These are phyloP conservation scores for Drosophila acutilabella DNA, from an alignment of 2,888 invertebrate species.

Conservation along the genomic window DNA sequence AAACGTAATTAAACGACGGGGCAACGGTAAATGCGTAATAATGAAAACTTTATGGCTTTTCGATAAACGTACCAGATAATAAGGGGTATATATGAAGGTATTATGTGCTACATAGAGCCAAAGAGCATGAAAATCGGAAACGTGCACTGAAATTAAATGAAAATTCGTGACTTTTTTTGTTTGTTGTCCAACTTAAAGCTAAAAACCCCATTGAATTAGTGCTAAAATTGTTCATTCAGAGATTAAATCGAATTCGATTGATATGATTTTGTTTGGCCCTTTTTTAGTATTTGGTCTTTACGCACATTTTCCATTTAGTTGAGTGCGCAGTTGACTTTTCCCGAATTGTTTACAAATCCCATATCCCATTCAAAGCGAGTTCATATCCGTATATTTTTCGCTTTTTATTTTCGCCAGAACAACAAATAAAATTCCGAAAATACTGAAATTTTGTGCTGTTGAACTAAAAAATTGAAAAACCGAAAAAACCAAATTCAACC, in stretches of 20 bases:
- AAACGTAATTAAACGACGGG: conserved; percentile 71
- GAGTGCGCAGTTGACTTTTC: conserved; percentile 54
- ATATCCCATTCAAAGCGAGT: conserved; percentile 25
- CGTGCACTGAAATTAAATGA: conserved; percentile 53
- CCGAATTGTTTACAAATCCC: conserved; percentile 57
- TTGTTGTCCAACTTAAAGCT: conserved; percentile 19
- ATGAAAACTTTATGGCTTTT: conserved; percentile 79
- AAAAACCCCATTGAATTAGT: conserved; percentile 14
- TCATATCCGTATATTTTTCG: conserved; percentile 57
- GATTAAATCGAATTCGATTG: conserved; percentile 31
- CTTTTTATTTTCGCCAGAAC: conserved; percentile 74
- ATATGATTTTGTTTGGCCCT: conserved; percentile 25
- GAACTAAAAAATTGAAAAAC: conserved; percentile 38
- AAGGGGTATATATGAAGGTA: conserved; percentile 16
- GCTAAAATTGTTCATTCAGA: background rate
- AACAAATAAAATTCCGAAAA: conserved; percentile 63
- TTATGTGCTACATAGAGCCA: conserved; percentile 11
- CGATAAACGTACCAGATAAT: conserved; percentile 72
- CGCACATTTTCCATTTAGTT: conserved; percentile 42
- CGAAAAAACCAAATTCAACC: conserved; percentile 68
- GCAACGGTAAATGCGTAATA: conserved; percentile 79
- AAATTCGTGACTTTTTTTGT: conserved; percentile 41
- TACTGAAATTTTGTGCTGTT: background rate
- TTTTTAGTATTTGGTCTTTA: conserved; percentile 40
- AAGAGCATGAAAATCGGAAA: conserved; percentile 34